Evolutionary conservation across 2,888 invertebrate genomes (phyloP).

Genomic region (Eulithis testata): DNA sequence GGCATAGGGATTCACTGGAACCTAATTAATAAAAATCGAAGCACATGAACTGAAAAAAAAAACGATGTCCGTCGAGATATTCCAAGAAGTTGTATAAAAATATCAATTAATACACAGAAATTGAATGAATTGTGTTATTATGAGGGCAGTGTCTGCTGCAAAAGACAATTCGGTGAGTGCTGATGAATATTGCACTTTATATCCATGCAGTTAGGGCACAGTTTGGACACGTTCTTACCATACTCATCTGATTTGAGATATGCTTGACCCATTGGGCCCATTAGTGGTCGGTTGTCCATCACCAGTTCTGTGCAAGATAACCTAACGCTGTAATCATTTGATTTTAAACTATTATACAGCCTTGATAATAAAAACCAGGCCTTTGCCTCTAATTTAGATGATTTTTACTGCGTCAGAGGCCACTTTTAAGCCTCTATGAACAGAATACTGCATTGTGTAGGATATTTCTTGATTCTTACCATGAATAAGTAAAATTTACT

Average conservation of each 20-base stretch:
- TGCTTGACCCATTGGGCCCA: constrained; percentile 91
- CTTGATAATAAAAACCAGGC: neutral
- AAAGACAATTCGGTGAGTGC: constrained; percentile 62
- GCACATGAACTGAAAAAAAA: too few relatives aligned
- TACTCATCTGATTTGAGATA: constrained; percentile 93
- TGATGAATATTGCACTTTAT: constrained; percentile 64
- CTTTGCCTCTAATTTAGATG: too few relatives aligned
- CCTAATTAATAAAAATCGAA: too few relatives aligned
- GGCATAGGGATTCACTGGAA: neutral
- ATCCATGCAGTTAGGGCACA: constrained; percentile 78
- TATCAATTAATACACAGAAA: constrained; percentile 28
- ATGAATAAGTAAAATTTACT: too few relatives aligned
- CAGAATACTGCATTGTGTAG: too few relatives aligned
- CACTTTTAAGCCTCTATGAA: too few relatives aligned
- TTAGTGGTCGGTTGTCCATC: constrained; percentile 90
- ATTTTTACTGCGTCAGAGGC: too few relatives aligned
- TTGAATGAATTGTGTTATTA: constrained; percentile 30
- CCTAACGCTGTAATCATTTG: constrained; percentile 54
- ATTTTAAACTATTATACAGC: neutral
- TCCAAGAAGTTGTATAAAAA: constrained; percentile 6
- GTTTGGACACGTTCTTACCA: constrained; percentile 86
- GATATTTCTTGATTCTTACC: too few relatives aligned
- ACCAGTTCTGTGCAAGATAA: constrained; percentile 85
- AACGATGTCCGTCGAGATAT: neutral
- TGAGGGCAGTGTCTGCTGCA: constrained; percentile 54